Base-by-base conservation (phyloP, 35 echinoderm and acorn worm genomes). In the Hemicentrotus pulcherrimus region DNA sequence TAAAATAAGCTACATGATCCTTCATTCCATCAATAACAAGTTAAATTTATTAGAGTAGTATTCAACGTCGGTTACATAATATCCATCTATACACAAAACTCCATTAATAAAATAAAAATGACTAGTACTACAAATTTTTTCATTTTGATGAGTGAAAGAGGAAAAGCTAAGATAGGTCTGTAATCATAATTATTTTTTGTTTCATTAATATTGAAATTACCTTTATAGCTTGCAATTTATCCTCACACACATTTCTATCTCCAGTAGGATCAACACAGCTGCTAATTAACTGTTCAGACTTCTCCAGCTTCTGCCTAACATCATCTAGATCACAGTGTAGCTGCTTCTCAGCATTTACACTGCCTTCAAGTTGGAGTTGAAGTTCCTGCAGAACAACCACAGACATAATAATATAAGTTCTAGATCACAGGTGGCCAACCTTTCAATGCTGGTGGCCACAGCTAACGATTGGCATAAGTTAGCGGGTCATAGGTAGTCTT, bases 191-290 rank as follows among this genome's bases (percentile, higher is more conserved):
- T 59, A 59, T 59, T 59, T 9, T 59, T 11, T 9, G 9, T 16
- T 70, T 28, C 61, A 70, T 70, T 5, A 70, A 70, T 24, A 28
- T 0, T 78, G 19, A n/a, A 86, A 70, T 94, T 98, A 98, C 97
- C 94, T 98, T 86, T 19, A 96, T 71, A 46, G 95, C 94, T 19
- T 97, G 90, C 12, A 96, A 94, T 90, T 98, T 98, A 28, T 94
- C 96, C 61, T 95, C 91, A 91, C 97, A 98, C 86, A 95, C 61
- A 31, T 96, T 94, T 78, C 94, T 71, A 92, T 98, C 96, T 48
- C 97, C 97, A 31, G 97, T 89, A 18, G 97, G 96, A 88, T 96
- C 92, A 8, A 86, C 32, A 47, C 88, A 95, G 86, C 32, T 94
- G 22, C 48, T 95, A 31, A 85, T 94, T 9, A 92, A 31, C n/a